These are phyloP conservation scores for Labeo catla DNA, from an alignment of 2,113 vertebrate species.

Conservation along the genomic window DNA sequence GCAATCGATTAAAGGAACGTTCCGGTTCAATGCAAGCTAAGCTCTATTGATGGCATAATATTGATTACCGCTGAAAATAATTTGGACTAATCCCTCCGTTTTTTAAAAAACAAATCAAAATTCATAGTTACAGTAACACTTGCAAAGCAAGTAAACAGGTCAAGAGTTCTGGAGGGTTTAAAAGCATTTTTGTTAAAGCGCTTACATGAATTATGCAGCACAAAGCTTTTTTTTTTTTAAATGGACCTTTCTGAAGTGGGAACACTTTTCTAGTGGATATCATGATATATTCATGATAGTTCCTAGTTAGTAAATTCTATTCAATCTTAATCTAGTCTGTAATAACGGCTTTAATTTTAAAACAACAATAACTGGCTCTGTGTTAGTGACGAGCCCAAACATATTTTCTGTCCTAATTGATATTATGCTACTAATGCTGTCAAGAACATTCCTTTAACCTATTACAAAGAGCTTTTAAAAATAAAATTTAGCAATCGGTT, in stretches of 20 bases:
- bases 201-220: background rate
- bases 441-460: constrained; percentile 5
- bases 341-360: too few species aligned
- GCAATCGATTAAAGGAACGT: constrained; percentile 1
- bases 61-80: background rate
- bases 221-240: background rate
- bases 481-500: background rate
- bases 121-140: constrained; percentile 6
- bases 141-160: background rate
- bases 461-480: constrained; percentile 9
- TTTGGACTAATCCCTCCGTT: background rate
- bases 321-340: background rate
- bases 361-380: background rate
- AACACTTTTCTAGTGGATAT: background rate
- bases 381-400: background rate
- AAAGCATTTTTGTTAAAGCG: background rate
- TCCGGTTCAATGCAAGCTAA: constrained; percentile 13
- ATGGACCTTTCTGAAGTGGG: background rate
- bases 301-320: background rate
- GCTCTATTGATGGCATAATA: background rate
- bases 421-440: constrained; percentile 12
- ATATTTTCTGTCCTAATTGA: background rate
- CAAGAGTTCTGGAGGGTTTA: background rate
- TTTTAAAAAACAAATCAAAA: background rate
- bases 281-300: background rate